phyloP scores from a whole-genome alignment of 2,113 vertebrate genomes.

The Quiscalus mexicanus region DNA sequence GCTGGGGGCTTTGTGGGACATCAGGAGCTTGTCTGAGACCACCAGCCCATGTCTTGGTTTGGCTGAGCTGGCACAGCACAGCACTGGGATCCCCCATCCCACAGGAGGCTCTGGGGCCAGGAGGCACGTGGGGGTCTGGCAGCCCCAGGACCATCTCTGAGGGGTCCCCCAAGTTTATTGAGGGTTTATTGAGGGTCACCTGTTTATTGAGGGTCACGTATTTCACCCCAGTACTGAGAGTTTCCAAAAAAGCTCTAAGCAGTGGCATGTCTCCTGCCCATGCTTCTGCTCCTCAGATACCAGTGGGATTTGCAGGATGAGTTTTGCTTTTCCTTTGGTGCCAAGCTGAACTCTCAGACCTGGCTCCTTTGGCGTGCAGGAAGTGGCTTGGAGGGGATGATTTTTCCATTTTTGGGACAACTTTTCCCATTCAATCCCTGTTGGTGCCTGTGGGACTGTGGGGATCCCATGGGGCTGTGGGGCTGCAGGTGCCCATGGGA shows the following conservation, averaged over 20 bases:
- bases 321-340: neutral
- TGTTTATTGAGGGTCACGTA: fast-evolving
- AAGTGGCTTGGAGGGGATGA: fast-evolving
- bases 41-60: neutral
- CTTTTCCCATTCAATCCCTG: neutral
- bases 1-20: neutral
- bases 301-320: fast-evolving
- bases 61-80: neutral
- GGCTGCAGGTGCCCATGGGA: neutral
- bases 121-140: fast-evolving
- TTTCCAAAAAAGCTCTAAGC: neutral
- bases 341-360: neutral
- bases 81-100: fast-evolving
- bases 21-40: neutral
- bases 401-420: neutral
- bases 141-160: neutral
- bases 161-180: no score
- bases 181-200: neutral
- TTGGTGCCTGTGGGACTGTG: neutral
- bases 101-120: neutral
- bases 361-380: fast-evolving
- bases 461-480: neutral
- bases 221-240: neutral
- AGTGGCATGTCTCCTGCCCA: fast-evolving
- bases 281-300: neutral